Base-by-base conservation (phyloP, 2,113 vertebrate genomes). In the Mesembrinibis cayennensis region DNA sequence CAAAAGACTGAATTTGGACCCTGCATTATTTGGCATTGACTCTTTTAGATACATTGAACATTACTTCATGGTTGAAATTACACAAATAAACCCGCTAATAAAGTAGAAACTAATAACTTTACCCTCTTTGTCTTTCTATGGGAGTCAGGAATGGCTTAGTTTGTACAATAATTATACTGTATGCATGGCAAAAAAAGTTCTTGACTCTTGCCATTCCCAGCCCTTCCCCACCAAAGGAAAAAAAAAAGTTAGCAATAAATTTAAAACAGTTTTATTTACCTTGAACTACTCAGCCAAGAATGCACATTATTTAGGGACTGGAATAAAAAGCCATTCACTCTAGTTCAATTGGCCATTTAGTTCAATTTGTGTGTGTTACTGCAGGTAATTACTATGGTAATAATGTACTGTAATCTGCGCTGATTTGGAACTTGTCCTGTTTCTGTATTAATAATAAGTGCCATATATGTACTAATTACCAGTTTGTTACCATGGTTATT, bases 291-390 rank as follows among this genome's bases (percentile, higher is more conserved):
- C 96, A 95, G 98, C 96, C 97, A 89, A 92, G 97, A 98, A 97
- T 98, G 95, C 97, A 72, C 97, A 98, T 98, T 98, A 98, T 97
- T 98, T 98, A 98, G 98, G 97, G 94, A 93, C 97, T 87, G 89
- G 96, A 98, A 98, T 98, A 97, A 98, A 98, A 98, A 98, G 98
- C 97, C 97, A 98, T 97, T 98, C 97, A 98, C 97, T 98, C 97
- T 95, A 70, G 94, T 96, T 97, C 97, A 98, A 97, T 98, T 97
- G 98, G 97, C 97, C 97, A 97, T 98, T 98, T 98, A 98, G 98
- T 96, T 97, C 98, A 97, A 98, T 98, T 97, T 97, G 97, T 95
- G 97, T 95, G 97, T 97, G 98, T 97, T 96, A 89, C 97, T 93
- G 97, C 97, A 98, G 97, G 98, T 98, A 98, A 98, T 98, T 98